Evolutionary conservation across 92 coral and sea anemone genomes (phyloP).

Genomic region (Chrysogorgia sp.): DNA sequence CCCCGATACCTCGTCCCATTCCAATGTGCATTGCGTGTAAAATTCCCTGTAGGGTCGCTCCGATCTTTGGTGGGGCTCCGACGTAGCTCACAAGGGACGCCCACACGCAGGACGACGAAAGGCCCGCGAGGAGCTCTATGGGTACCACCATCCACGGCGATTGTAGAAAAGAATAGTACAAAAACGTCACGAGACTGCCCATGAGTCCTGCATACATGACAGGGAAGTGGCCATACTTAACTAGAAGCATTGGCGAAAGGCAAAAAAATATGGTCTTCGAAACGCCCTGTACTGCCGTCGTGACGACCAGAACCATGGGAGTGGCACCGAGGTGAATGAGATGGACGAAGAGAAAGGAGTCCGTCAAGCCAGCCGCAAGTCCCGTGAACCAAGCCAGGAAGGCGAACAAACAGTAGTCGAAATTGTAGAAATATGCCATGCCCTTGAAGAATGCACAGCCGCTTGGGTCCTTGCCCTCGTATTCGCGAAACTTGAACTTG

Average conservation of each 20-base stretch:
- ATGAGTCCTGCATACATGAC: conserved; percentile 72
- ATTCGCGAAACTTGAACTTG: conserved; percentile 70
- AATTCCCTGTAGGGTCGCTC: conserved; percentile 96
- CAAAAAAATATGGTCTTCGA: conserved; percentile 75
- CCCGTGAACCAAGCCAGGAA: conserved; percentile 79
- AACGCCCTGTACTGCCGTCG: conserved; percentile 79
- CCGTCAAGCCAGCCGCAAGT: conserved; percentile 67
- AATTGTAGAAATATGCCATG: conserved; percentile 63
- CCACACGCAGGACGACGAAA: conserved; percentile 86
- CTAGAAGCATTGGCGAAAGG: conserved; percentile 75
- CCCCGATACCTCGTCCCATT: conserved; percentile 89
- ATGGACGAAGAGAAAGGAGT: conserved; percentile 77
- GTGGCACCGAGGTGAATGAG: conserved; percentile 85
- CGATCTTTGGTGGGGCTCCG: conserved; percentile 92
- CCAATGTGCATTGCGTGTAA: conserved; percentile 85
- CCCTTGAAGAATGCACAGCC: conserved; percentile 71
- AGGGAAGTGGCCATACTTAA: conserved; percentile 71
- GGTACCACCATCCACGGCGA: conserved; percentile 93
- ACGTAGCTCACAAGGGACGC: conserved; percentile 85
- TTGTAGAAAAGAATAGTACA: conserved; percentile 79
- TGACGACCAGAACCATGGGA: conserved; percentile 78
- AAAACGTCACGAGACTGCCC: conserved; percentile 73
- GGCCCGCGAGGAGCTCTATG: conserved; percentile 77
- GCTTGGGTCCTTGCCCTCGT: conserved; percentile 60
- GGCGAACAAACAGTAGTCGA: conserved; percentile 75